Evolutionary conservation across 2,113 vertebrate genomes (phyloP).

Genomic region (Etheostoma spectabile): DNA sequence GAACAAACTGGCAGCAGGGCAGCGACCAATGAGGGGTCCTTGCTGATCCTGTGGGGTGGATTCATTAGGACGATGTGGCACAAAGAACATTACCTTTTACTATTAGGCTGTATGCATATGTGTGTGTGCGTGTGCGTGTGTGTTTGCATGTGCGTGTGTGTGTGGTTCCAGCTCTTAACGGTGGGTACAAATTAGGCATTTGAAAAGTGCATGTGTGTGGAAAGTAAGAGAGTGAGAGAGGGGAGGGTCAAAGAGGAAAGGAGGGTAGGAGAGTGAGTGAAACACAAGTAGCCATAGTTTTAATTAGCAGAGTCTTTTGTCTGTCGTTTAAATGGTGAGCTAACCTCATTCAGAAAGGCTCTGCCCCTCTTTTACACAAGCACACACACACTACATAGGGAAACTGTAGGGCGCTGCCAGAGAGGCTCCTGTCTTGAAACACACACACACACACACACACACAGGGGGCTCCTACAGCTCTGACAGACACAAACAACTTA

Average conservation of each 20-base stretch:
- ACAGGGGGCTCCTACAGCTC: slow-evolving; percentile 42
- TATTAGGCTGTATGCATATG: slow-evolving; percentile 16
- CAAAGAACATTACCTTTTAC: slow-evolving; percentile 49
- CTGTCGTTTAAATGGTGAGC: slow-evolving; percentile 69
- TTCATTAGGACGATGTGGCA: slow-evolving; percentile 22
- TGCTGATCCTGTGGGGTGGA: slow-evolving; percentile 8
- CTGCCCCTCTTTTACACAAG: slow-evolving; percentile 29
- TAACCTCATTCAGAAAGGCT: slow-evolving; percentile 65
- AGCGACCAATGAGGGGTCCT: slow-evolving; percentile 22
- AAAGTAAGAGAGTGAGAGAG: slow-evolving; percentile 46
- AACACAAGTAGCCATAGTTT: slow-evolving; percentile 74
- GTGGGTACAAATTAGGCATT: slow-evolving; percentile 48
- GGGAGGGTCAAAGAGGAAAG: slow-evolving; percentile 40
- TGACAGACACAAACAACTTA: slow-evolving; percentile 71
- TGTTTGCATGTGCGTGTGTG: slow-evolving; percentile 9
- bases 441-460: slow-evolving; percentile 37
- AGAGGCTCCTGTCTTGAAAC: slow-evolving; percentile 43
- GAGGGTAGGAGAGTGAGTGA: slow-evolving; percentile 40
- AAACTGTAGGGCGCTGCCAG: slow-evolving; percentile 29
- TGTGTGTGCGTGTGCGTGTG: slow-evolving; percentile 33
- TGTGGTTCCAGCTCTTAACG: slow-evolving; percentile 27
- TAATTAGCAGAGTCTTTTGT: slow-evolving; percentile 74
- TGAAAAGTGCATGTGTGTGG: slow-evolving; percentile 50
- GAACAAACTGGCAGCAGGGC: slow-evolving; percentile 43
- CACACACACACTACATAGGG: slow-evolving; percentile 10